phyloP scores from a whole-genome alignment of 1,140 invertebrate genomes.

The Acromyrmex charruanus region DNA sequence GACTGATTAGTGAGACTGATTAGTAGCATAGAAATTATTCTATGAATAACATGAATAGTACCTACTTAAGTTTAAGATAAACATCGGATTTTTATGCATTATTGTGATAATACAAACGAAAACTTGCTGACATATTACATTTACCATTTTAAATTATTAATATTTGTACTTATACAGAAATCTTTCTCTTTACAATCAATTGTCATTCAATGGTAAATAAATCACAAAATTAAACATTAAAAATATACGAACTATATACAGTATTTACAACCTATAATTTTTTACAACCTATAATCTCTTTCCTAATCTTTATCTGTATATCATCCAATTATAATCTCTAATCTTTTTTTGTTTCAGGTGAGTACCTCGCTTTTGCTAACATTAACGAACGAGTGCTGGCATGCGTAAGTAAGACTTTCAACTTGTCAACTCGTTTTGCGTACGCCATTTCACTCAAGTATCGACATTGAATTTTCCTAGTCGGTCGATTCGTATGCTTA shows the following conservation, averaged over 20 bases:
- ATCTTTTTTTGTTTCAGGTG: constrained; percentile 79
- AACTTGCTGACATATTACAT: not conserved
- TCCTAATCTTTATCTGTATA: not conserved
- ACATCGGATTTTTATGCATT: constrained; percentile 22
- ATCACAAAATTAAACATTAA: no score
- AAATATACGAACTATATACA: no score
- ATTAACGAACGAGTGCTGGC: not conserved
- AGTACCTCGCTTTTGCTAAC: constrained; percentile 63
- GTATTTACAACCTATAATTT: no score
- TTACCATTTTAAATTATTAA: constrained; percentile 7
- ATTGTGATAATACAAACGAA: not conserved
- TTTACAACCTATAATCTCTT: no score
- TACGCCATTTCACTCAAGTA: not conserved
- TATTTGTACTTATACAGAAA: no score
- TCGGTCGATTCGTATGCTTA: constrained; percentile 29
- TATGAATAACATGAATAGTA: not conserved
- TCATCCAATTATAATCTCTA: not conserved
- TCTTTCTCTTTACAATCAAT: not conserved
- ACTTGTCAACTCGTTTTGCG: not conserved
- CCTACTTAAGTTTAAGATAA: constrained; percentile 22
- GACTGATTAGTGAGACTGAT: not conserved
- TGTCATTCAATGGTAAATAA: no score
- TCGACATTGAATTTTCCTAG: constrained; percentile 12
- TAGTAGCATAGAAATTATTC: constrained; percentile 35
- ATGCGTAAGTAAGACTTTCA: constrained; percentile 41